phyloP scores from a whole-genome alignment of 2,797 vertebrate species.

The Mormyrops boulengeri region DNA sequence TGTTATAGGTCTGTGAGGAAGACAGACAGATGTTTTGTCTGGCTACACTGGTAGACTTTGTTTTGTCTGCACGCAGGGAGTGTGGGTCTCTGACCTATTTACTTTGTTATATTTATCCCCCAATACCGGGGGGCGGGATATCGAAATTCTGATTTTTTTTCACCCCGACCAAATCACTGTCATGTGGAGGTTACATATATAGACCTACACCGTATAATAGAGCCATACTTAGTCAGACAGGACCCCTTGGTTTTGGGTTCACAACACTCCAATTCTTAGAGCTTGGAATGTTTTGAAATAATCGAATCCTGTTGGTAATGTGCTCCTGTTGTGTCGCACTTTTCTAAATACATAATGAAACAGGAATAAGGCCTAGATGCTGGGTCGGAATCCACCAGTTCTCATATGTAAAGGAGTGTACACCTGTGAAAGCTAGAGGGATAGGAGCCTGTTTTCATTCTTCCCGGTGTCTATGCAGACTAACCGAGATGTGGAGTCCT shows the following conservation, averaged over 20 bases:
- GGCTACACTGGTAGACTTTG: slow-evolving; percentile 49
- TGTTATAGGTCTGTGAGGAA: slow-evolving; percentile 56
- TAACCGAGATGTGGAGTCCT: background rate
- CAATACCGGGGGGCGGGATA: slow-evolving; percentile 30
- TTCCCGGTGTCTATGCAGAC: background rate
- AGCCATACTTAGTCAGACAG: background rate
- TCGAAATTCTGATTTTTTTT: slow-evolving; percentile 18
- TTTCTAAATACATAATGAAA: background rate
- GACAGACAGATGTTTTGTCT: slow-evolving; percentile 57
- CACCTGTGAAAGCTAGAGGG: background rate
- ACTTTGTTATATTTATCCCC: slow-evolving; percentile 47
- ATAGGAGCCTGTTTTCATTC: background rate
- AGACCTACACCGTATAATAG: background rate
- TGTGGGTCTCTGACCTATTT: slow-evolving; percentile 53
- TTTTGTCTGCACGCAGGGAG: slow-evolving; percentile 48
- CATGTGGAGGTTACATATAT: background rate
- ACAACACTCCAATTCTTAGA: background rate
- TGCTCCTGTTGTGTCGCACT: background rate
- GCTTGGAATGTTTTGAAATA: background rate
- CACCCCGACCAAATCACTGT: background rate
- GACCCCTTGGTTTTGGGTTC: background rate
- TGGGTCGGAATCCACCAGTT: background rate
- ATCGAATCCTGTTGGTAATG: background rate
- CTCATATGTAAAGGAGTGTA: background rate
- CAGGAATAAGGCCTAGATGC: background rate